Base-by-base conservation (phyloP, 1,140 invertebrate species). In the Rhopalosiphum padi region DNA sequence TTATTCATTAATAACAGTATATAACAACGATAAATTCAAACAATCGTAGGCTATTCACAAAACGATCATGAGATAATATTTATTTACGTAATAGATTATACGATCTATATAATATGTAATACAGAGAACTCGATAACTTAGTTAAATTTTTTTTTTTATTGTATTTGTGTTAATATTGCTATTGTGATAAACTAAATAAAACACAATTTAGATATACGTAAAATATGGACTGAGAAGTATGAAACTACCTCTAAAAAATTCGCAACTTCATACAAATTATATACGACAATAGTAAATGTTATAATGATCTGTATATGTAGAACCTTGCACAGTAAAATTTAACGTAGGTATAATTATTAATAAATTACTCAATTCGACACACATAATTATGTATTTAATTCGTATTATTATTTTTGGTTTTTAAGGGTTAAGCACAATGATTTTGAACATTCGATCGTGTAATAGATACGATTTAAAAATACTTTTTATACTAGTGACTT, bases 11-110 rank as follows among this genome's bases (percentile, higher is more conserved):
- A 77, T 77, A 77, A n/a, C 11, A 60, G 7, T 60, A n/a, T n/a
- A 30, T n/a, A 77, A 77, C 60, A 77, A 77, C 18, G 30, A 77
- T n/a, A 77, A 9, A 35, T 77, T 77, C 18, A n/a, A 77, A 77
- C 60, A 77, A 77, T 77, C 60, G 30, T 77, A n/a, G 30, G 30
- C 60, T 77, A 77, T 77, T 77, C n/a, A 77, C n/a, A 77, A 77
- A 77, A 77, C 60, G 15, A 77, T 77, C 60, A n/a, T 30, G n/a
- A 77, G 30, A 77, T 77, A 77, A 77, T 77, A 77, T 77, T 77
- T 77, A 77, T 77, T 77, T 77, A 77, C 60, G 60, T 77, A 77
- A 77, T 77, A 77, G 60, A 77, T 77, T 68, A 68, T 68, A 68
- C n/a, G 15, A 77, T 35, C 15, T 68, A n/a, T n/a, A n/a, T n/a